Evolutionary conservation across 2,888 invertebrate species (phyloP).

Genomic region (Ormyrus thymus): DNA sequence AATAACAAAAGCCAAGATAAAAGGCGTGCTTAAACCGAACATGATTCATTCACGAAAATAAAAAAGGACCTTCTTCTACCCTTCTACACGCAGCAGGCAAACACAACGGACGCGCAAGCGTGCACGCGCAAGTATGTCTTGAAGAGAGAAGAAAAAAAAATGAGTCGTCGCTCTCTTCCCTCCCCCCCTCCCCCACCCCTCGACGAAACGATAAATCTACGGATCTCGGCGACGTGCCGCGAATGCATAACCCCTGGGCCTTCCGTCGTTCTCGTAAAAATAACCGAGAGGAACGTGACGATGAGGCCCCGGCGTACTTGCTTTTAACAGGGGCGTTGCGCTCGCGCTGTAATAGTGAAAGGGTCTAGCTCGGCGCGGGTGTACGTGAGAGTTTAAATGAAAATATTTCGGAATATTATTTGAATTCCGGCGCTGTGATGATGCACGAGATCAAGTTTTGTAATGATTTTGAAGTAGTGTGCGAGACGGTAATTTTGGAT

Average conservation of each 20-base stretch:
- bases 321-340: background rate
- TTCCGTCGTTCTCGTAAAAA: conserved; percentile 47
- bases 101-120: background rate
- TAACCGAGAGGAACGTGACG: conserved; percentile 36
- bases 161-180: background rate
- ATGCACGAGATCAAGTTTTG: too few species aligned
- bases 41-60: conserved; percentile 37
- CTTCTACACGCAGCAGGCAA: conserved; percentile 5
- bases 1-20: conserved; percentile 9
- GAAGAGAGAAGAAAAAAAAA: conserved; percentile 20
- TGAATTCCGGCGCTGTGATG: too few species aligned
- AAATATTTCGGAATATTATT: too few species aligned
- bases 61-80: conserved; percentile 34
- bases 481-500: too few species aligned
- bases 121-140: background rate
- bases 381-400: too few species aligned
- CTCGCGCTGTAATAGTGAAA: too few species aligned
- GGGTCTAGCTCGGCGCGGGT: too few species aligned
- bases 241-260: conserved; percentile 32
- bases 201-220: conserved; percentile 38
- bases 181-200: background rate
- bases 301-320: conserved; percentile 10
- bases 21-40: background rate
- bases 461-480: too few species aligned
- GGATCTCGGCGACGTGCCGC: conserved; percentile 40